These are phyloP conservation scores for Ypsolopha scabrella DNA, from an alignment of 2,888 invertebrate genomes.

Conservation along the genomic window DNA sequence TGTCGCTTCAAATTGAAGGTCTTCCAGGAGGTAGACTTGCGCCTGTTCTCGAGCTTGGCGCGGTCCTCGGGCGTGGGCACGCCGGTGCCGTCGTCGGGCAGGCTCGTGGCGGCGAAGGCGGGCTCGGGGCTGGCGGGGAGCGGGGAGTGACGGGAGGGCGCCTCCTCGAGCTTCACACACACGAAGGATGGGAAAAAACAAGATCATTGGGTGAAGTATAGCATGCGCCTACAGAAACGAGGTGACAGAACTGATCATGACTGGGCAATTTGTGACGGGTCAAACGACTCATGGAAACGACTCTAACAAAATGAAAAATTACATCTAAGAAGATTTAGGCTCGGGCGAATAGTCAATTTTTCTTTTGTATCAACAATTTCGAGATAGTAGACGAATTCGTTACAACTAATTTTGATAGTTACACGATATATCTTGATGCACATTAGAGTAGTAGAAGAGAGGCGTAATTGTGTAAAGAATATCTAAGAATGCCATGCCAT, in stretches of 20 bases:
- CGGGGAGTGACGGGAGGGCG: conserved; percentile 14
- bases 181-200: conserved; percentile 34
- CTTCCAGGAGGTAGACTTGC: conserved; percentile 80
- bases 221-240: conserved; percentile 3
- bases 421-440: neutral
- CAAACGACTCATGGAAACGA: neutral
- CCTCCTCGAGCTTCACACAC: conserved; percentile 47
- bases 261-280: neutral
- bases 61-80: conserved; percentile 21
- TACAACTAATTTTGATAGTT: neutral
- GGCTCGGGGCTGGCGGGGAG: conserved; percentile 15
- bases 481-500: conserved; percentile 53
- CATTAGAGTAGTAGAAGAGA: conserved; percentile 11
- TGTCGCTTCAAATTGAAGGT: conserved; percentile 85
- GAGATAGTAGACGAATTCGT: neutral
- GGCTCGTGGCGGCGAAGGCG: conserved; percentile 27
- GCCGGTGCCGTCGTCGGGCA: conserved; percentile 13
- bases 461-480: conserved; percentile 36
- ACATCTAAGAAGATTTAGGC: too few relatives aligned
- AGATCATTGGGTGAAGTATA: conserved; percentile 35
- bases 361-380: too few relatives aligned
- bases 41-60: conserved; percentile 54
- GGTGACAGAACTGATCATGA: neutral
- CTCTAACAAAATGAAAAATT: too few relatives aligned
- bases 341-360: too few relatives aligned